Conservation (phyloP, 2,797 vertebrate species). For the Hirundo rustica region DNA sequence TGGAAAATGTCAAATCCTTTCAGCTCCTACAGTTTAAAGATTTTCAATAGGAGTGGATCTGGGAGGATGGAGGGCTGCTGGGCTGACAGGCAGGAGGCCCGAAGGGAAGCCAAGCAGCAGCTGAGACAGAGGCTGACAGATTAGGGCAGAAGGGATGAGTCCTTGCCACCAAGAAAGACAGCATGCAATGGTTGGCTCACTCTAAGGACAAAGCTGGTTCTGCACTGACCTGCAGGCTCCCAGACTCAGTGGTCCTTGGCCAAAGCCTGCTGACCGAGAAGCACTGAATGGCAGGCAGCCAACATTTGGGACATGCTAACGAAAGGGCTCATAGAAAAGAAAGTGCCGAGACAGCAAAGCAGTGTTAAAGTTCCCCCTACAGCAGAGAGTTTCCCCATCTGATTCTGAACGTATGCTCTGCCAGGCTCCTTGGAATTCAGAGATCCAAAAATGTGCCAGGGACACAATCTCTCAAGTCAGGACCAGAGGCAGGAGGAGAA, state of each 20-base stretch:
- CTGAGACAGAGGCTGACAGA: conserved; percentile 24
- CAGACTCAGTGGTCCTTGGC: not conserved
- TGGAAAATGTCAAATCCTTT: conserved; percentile 69
- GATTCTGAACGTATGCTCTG: not conserved
- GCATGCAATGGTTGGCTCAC: not conserved
- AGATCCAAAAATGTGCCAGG: not conserved
- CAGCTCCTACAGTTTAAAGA: conserved; percentile 65
- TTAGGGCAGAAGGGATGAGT: not conserved
- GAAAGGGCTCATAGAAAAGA: not conserved
- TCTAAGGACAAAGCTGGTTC: not conserved
- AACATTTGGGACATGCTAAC: not conserved
- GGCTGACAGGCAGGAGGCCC: conserved; percentile 29
- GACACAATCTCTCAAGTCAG: not conserved
- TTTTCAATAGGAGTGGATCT: conserved; percentile 54
- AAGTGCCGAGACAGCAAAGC: not conserved
- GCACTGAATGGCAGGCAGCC: not conserved
- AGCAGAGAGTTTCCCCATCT: not conserved
- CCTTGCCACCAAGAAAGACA: not conserved
- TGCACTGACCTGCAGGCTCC: not conserved
- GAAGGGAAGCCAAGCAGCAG: not conserved
- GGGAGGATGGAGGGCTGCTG: not conserved
- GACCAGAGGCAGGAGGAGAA: not conserved
- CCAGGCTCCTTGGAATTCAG: not conserved
- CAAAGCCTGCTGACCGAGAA: not conserved
- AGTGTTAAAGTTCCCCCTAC: not conserved